These are phyloP conservation scores for Oryctes rhinoceros DNA, from an alignment of 1,140 invertebrate genomes.

Conservation along the genomic window DNA sequence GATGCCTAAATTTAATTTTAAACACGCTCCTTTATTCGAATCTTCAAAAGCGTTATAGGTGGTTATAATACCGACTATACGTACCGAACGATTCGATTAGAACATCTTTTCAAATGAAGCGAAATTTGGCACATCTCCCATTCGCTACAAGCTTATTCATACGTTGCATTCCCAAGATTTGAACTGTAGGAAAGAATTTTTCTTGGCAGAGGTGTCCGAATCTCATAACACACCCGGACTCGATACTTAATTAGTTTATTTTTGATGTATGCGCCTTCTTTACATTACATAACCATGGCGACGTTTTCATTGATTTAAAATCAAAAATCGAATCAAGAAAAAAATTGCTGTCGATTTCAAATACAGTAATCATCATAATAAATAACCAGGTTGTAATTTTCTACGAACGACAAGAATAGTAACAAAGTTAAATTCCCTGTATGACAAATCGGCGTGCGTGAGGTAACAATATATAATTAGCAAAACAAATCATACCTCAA, in stretches of 20 bases:
- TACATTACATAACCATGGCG: no score
- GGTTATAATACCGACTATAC: neutral
- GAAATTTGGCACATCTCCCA: constrained; percentile 10
- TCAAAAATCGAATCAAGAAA: no score
- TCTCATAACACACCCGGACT: no score
- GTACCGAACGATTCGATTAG: neutral
- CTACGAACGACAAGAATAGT: neutral
- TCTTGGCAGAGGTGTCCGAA: neutral
- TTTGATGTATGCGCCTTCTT: no score
- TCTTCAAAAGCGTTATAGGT: neutral
- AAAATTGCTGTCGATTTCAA: no score
- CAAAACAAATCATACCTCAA: constrained; percentile 19
- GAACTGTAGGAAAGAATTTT: neutral
- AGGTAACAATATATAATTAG: constrained; percentile 33
- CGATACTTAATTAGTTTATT: no score
- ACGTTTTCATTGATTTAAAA: no score
- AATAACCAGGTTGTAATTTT: neutral
- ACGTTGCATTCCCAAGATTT: neutral
- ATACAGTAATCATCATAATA: no score
- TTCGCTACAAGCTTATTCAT: constrained; percentile 1
- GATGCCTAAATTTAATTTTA: neutral
- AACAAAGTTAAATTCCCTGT: neutral
- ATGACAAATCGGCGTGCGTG: neutral
- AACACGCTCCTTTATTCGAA: neutral
- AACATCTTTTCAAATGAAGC: neutral